phyloP scores from a whole-genome alignment of 2,797 vertebrate species.

The Halcyon badia region DNA sequence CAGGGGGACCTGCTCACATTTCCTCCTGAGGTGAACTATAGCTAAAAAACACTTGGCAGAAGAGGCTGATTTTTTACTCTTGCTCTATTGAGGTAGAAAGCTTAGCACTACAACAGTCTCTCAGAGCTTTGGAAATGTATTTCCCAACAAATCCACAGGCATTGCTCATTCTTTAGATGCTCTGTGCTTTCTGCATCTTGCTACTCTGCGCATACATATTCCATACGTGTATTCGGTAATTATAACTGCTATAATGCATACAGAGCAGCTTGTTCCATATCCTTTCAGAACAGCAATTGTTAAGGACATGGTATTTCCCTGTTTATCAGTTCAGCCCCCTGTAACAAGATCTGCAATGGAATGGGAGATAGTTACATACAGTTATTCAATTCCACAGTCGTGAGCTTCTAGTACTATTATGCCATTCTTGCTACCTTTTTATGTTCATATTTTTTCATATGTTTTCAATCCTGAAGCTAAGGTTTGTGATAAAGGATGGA shows the following conservation, averaged over 20 bases:
- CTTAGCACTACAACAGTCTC: neutral
- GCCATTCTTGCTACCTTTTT: neutral
- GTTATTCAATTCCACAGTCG: neutral
- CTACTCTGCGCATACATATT: neutral
- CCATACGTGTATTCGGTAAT: neutral
- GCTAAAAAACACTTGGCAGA: neutral
- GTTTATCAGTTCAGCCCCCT: neutral
- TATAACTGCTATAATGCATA: neutral
- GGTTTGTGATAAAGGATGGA: neutral
- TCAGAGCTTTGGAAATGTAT: neutral
- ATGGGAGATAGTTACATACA: neutral
- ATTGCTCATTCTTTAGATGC: neutral
- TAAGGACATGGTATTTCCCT: neutral
- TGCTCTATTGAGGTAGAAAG: neutral
- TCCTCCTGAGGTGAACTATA: neutral
- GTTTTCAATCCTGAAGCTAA: neutral
- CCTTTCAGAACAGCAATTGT: neutral
- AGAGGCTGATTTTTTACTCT: neutral
- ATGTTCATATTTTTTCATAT: neutral
- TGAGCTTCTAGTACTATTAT: neutral
- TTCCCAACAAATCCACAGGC: neutral
- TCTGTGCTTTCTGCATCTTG: neutral
- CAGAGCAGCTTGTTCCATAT: neutral
- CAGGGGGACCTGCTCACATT: neutral
- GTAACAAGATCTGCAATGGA: neutral